Percentiles rank a stretch among this genome's conserved stretches.
Conservation (phyloP, 2,888 invertebrate species). For the Scaptomyza parva region DNA sequence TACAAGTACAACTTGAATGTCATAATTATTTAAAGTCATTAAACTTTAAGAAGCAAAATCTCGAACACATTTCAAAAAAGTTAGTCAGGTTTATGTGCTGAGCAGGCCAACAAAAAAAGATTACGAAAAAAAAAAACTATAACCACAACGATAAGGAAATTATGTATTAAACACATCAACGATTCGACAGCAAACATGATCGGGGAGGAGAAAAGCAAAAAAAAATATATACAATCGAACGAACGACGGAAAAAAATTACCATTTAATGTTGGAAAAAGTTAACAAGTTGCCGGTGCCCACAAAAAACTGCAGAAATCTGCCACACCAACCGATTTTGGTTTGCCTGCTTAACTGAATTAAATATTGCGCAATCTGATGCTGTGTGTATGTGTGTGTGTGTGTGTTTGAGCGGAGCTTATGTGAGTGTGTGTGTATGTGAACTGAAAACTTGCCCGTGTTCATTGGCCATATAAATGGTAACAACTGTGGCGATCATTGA, state of each 20-base stretch:
- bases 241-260: constrained; percentile 67
- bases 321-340: constrained; percentile 70
- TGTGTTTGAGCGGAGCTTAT: too few species aligned
- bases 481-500: constrained; percentile 63
- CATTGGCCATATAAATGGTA: constrained; percentile 79
- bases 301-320: constrained; percentile 41
- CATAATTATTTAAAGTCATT: constrained; percentile 75
- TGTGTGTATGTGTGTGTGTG: constrained; percentile 20
- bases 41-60: constrained; percentile 73
- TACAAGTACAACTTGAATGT: constrained; percentile 53
- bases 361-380: constrained; percentile 67
- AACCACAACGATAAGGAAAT: constrained; percentile 73
- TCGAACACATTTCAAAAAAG: constrained; percentile 53
- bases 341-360: constrained; percentile 76
- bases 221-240: constrained; percentile 28
- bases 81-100: constrained; percentile 12
- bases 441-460: constrained; percentile 65
- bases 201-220: background rate
- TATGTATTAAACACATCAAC: constrained; percentile 77
- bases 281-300: constrained; percentile 69
- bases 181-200: constrained; percentile 64
- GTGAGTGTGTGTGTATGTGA: constrained; percentile 20
- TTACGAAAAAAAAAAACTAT: constrained; percentile 29
- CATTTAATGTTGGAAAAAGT: constrained; percentile 68
- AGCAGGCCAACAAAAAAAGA: constrained; percentile 13